Conservation (phyloP, 2,113 vertebrate species). For the Brevimyrus niger region DNA sequence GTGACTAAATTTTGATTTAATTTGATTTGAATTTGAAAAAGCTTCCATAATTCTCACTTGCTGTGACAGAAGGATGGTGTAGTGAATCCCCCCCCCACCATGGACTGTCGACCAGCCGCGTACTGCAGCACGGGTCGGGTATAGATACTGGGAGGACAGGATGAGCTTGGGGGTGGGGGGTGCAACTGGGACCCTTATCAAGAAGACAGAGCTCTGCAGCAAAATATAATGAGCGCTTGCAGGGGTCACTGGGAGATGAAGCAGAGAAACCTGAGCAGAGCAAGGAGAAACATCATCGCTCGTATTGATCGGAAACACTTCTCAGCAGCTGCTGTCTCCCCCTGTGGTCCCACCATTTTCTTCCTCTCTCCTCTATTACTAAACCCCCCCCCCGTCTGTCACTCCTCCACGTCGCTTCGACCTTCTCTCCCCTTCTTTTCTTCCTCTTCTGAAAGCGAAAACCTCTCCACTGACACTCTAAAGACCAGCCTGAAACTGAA, state of each 20-base stretch:
- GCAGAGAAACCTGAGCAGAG: constrained; percentile 50
- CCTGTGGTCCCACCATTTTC: constrained; percentile 14
- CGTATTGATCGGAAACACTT: constrained; percentile 55
- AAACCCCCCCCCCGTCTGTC: constrained; percentile 2
- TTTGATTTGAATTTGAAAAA: not conserved
- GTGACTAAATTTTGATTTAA: not conserved
- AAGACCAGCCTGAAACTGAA: not conserved
- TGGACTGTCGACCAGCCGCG: not conserved
- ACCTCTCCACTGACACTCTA: not conserved
- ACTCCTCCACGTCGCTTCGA: not conserved
- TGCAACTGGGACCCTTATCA: not conserved
- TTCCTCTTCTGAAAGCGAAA: constrained; percentile 11
- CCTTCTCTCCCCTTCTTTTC: constrained; percentile 13
- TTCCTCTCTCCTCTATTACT: not conserved
- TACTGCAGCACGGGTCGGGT: not conserved
- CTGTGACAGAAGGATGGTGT: not conserved
- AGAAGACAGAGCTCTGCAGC: constrained; percentile 43
- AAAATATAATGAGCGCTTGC: constrained; percentile 55
- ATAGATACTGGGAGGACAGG: not conserved
- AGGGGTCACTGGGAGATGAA: constrained; percentile 54
- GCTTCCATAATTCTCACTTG: not conserved
- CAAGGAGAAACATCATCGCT: constrained; percentile 59
- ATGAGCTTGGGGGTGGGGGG: not conserved
- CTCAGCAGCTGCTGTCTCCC: constrained; percentile 53
- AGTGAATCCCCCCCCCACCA: not conserved